phyloP scores from a whole-genome alignment of 1,140 invertebrate genomes.

The Asbolus verrucosus region DNA sequence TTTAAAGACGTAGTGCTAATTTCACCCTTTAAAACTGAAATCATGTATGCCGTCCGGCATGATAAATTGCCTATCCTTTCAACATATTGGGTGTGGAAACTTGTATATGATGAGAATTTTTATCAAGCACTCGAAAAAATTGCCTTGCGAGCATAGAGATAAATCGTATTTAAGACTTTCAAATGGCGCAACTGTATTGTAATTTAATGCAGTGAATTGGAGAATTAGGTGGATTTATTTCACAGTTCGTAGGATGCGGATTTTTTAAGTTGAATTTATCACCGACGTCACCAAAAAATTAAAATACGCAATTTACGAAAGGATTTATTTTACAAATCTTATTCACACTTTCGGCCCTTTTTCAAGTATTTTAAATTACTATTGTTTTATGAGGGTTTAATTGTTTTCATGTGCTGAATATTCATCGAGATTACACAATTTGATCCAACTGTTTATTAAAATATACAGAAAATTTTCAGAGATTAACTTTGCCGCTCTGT shows the following conservation, averaged over 20 bases:
- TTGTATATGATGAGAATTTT: slow-evolving; percentile 2
- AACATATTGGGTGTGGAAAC: background rate
- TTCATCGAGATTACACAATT: too few species aligned
- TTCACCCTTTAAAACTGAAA: slow-evolving; percentile 20
- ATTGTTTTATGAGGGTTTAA: too few species aligned
- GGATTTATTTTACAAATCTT: too few species aligned
- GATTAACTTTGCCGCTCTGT: slow-evolving; percentile 14
- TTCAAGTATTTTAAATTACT: too few species aligned
- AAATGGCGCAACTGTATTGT: slow-evolving; percentile 44
- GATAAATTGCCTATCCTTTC: slow-evolving; percentile 32
- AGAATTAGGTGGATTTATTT: slow-evolving; percentile 7
- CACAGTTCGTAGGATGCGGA: slow-evolving; percentile 31
- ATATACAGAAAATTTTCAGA: background rate
- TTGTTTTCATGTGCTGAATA: too few species aligned
- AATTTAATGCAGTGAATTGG: slow-evolving; percentile 46
- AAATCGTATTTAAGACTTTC: slow-evolving; percentile 47
- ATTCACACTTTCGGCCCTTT: too few species aligned
- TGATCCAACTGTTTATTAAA: too few species aligned
- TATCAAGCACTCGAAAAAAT: slow-evolving; percentile 25
- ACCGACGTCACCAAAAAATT: background rate
- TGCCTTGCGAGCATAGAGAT: slow-evolving; percentile 14
- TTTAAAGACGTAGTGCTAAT: background rate
- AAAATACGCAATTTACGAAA: too few species aligned
- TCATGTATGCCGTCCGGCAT: slow-evolving; percentile 1
- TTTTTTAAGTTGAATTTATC: background rate